phyloP scores from a whole-genome alignment of 2,113 vertebrate genomes.

The Deroptyus accipitrinus region DNA sequence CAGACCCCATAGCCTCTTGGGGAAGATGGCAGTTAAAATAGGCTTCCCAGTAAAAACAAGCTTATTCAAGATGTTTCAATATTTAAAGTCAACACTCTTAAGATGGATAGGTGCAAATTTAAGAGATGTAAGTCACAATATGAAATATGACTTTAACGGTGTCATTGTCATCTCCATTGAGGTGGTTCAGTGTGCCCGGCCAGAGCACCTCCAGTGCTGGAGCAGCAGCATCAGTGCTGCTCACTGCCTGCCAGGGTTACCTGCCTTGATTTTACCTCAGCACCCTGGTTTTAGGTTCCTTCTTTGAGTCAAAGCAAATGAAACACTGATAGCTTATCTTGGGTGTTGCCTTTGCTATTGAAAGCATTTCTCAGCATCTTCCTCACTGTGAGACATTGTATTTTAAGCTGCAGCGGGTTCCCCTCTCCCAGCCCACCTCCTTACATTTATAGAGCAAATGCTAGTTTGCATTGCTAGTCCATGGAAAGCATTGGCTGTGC shows the following conservation, averaged over 20 bases:
- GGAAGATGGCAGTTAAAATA: not conserved
- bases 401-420: not conserved
- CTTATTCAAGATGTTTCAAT: not conserved
- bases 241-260: not conserved
- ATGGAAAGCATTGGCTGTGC: not conserved
- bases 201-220: not conserved
- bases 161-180: not conserved
- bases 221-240: not conserved
- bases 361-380: slow-evolving; percentile 10
- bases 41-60: not conserved
- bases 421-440: not conserved
- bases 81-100: not conserved
- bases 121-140: not conserved
- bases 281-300: not conserved
- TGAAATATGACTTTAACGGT: not conserved
- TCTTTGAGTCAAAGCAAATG: slow-evolving; percentile 2
- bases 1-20: not conserved
- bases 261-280: not conserved
- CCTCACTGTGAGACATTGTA: not conserved
- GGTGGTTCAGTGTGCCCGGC: not conserved
- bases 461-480: not conserved
- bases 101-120: not conserved
- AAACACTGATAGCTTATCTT: slow-evolving; percentile 32
- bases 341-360: slow-evolving; percentile 22
- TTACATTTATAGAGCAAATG: not conserved